A percentile compares a stretch with the other conserved stretches of the same genome.
Conservation (phyloP, 2,888 invertebrate species). For the Hanleya hanleyi region DNA sequence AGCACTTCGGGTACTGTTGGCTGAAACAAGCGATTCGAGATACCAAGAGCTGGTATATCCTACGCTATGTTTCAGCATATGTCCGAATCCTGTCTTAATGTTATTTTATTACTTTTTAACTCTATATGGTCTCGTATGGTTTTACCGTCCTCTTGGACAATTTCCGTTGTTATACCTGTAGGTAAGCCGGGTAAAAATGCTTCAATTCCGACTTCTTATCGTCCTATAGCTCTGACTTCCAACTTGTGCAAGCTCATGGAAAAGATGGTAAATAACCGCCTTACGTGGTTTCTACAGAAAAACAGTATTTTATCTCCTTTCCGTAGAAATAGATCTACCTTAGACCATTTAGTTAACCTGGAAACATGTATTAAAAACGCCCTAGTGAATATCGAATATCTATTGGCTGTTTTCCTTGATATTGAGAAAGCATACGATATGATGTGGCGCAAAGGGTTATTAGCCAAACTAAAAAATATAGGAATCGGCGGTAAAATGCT, state of each 20-base stretch:
- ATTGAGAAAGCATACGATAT: slow-evolving; percentile 2
- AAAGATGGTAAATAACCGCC: background rate
- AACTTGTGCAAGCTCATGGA: slow-evolving; percentile 1
- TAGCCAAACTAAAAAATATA: background rate
- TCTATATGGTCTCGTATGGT: background rate
- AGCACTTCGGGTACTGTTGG: no score
- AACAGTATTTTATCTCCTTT: background rate
- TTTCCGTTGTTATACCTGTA: background rate
- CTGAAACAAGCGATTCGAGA: no score
- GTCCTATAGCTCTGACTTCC: slow-evolving; percentile 4
- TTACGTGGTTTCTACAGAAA: background rate
- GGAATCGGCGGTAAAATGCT: background rate
- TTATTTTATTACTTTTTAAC: background rate
- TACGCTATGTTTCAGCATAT: background rate
- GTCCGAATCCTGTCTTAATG: background rate
- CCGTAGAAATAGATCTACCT: background rate
- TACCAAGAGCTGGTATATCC: background rate
- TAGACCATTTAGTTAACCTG: background rate
- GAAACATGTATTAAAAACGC: background rate
- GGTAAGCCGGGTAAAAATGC: background rate
- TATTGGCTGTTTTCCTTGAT: background rate
- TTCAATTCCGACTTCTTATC: background rate
- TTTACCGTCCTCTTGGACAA: background rate
- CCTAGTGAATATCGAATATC: background rate
- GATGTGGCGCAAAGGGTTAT: background rate